Evolutionary conservation across 2,113 vertebrate species (phyloP), one percentile per base, ranked within the genome.

Genomic region (Donacobius atricapilla): DNA sequence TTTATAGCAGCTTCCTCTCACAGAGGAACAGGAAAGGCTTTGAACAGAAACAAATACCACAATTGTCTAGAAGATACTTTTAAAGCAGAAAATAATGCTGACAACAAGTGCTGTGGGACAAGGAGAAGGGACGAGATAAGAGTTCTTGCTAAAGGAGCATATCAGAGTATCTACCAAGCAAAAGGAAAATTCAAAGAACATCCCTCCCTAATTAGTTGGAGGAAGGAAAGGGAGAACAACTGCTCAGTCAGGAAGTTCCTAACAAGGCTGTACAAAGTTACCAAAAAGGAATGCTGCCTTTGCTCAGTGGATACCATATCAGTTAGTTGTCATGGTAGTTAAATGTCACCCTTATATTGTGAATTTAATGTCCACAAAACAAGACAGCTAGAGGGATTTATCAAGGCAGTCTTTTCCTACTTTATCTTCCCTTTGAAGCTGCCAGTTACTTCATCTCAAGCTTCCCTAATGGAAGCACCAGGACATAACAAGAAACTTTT

Each of bases 1-100:
- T 94, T 92, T 75, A 87, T 50, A 93, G 72, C 42, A 66, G n/a
- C 37, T 94, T 95, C 92, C 76, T 90, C 68, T 84, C 50, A 66
- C 8, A 58, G 24, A 83, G 28, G 31, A 83, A 92, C 64, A 86
- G 92, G 88, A 93, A 96, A 90, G 39, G 18, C 79, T 93, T 73
- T 54, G 63, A 80, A 90, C 45, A 91, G 58, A 64, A 87, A 87
- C 64, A 73, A 25, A 40, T 6, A 75, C 31, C 28, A 71, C 76
- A 81, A 14, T 31, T 68, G 64, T 57, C 57, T 70, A 77, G 35
- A 87, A 85, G 8, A 57, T 7, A 16, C 30, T 93, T 89, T 61
- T 23, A 93, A 83, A 94, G 90, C 63, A 54, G 44, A 94, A 54
- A 50, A 76, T 35, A 90, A 81, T 19, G 79, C 79, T 77, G 75